These are phyloP conservation scores for Heteromyza rotundicornis DNA, from an alignment of 2,888 invertebrate genomes.

Conservation along the genomic window DNA sequence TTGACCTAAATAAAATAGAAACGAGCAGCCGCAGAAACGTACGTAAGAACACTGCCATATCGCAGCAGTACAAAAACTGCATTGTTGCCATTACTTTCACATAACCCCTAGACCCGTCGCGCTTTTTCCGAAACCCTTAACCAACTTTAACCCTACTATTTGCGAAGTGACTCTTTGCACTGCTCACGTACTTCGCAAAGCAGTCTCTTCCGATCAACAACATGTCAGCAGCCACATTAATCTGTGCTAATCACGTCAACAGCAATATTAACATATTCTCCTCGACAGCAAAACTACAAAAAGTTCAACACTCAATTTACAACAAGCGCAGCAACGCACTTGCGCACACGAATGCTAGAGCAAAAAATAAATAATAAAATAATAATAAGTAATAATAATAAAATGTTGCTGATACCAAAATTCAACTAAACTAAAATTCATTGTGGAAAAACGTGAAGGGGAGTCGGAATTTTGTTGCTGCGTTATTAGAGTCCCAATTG, in stretches of 20 bases:
- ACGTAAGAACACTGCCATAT: conserved; percentile 6
- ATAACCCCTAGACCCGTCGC: background rate
- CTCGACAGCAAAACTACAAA: background rate
- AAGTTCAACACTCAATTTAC: background rate
- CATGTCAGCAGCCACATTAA: conserved; percentile 56
- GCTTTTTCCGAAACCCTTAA: background rate
- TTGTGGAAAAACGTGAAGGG: background rate
- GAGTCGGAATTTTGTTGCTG: background rate
- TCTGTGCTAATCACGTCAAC: conserved; percentile 55
- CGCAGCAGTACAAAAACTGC: conserved; percentile 4
- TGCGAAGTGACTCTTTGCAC: background rate
- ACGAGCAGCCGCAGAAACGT: conserved; percentile 5
- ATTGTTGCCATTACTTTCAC: background rate
- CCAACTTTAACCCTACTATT: conserved; percentile 15
- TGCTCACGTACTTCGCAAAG: conserved; percentile 21
- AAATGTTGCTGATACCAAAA: background rate
- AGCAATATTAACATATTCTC: conserved; percentile 25
- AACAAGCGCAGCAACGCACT: conserved; percentile 13
- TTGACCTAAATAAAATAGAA: conserved; percentile 40
- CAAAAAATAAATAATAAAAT: no score
- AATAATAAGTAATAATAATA: background rate
- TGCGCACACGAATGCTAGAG: conserved; percentile 11
- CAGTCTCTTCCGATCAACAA: conserved; percentile 49
- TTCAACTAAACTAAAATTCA: no score
- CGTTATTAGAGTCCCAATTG: background rate